Conservation (phyloP, 2,888 invertebrate genomes). For the Bombyx huttoni region DNA sequence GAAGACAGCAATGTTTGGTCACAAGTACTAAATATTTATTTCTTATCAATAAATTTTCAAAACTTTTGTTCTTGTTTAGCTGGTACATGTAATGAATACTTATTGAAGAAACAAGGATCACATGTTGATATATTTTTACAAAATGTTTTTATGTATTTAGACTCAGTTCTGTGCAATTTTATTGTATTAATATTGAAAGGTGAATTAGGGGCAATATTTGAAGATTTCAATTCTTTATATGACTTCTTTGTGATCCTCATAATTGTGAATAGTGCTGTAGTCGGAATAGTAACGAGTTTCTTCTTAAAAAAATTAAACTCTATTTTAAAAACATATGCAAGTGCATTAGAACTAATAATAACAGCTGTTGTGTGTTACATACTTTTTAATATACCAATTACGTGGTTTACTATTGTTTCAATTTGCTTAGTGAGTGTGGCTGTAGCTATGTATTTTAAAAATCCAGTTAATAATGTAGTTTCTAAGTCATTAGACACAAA, state of each 20-base stretch:
- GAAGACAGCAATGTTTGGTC: slow-evolving; percentile 37
- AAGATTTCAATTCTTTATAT: slow-evolving; percentile 69
- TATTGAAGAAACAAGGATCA: slow-evolving; percentile 88
- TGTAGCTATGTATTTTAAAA: slow-evolving; percentile 89
- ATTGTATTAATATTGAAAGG: slow-evolving; percentile 78
- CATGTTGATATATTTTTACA: slow-evolving; percentile 92
- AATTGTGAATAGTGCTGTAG: slow-evolving; percentile 89
- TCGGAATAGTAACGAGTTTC: slow-evolving; percentile 94
- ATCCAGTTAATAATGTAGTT: slow-evolving; percentile 80
- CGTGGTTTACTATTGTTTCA: slow-evolving; percentile 84
- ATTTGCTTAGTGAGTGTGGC: slow-evolving; percentile 88
- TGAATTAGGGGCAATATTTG: slow-evolving; percentile 74
- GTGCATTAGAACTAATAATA: slow-evolving; percentile 91
- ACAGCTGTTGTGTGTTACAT: slow-evolving; percentile 91
- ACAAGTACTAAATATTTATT: slow-evolving; percentile 71
- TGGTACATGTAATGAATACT: slow-evolving; percentile 95
- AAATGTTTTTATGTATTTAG: slow-evolving; percentile 95
- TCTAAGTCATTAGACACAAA: slow-evolving; percentile 12
- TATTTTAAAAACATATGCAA: slow-evolving; percentile 95
- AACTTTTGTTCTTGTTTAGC: slow-evolving; percentile 93
- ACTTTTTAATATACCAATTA: slow-evolving; percentile 88
- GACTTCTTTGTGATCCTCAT: slow-evolving; percentile 83
- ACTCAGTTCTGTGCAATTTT: slow-evolving; percentile 94
- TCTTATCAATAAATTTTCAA: slow-evolving; percentile 80
- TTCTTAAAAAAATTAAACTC: slow-evolving; percentile 94